Percentiles rank a stretch among this genome's conserved stretches.
Conservation (phyloP, 1,140 invertebrate species). For the Meloidogyne exigua region DNA sequence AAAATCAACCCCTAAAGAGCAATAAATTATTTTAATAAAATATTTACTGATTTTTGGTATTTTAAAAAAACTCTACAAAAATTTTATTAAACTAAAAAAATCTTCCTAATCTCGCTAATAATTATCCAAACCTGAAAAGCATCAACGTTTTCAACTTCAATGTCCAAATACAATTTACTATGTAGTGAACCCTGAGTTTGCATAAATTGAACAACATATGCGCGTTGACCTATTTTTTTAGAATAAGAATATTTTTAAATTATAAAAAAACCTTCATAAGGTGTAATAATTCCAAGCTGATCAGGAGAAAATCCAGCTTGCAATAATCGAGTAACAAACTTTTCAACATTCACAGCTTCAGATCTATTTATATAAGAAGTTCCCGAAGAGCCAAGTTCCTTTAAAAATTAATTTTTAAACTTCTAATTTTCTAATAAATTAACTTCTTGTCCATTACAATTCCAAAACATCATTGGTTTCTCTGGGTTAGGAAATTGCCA, state of each 20-base stretch:
- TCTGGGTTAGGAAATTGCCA: conserved; percentile 96
- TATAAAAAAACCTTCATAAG: conserved; percentile 12
- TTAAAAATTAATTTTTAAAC: background rate
- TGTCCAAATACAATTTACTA: conserved; percentile 93
- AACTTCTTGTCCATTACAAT: conserved; percentile 85
- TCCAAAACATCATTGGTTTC: conserved; percentile 98
- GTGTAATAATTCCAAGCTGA: conserved; percentile 72
- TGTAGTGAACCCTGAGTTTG: conserved; percentile 95
- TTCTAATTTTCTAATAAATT: background rate
- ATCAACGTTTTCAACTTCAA: conserved; percentile 98
- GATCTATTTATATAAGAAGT: conserved; percentile 97
- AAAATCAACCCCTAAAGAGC: too few species aligned
- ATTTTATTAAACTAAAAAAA: too few species aligned
- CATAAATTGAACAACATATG: conserved; percentile 96
- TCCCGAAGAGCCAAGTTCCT: conserved; percentile 92
- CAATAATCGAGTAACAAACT: conserved; percentile 87
- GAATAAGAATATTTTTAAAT: background rate
- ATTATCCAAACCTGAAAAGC: conserved; percentile 77
- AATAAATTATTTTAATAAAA: too few species aligned
- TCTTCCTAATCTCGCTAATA: too few species aligned
- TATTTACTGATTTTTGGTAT: too few species aligned
- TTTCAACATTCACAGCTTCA: conserved; percentile 96
- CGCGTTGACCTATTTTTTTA: conserved; percentile 75
- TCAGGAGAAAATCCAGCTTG: conserved; percentile 91
- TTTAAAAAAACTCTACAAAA: too few species aligned